A percentile compares a stretch with the other conserved stretches of the same genome.
phyloP scores from a whole-genome alignment of 2,797 vertebrate genomes.

The Acrossocheilus fasciatus region DNA sequence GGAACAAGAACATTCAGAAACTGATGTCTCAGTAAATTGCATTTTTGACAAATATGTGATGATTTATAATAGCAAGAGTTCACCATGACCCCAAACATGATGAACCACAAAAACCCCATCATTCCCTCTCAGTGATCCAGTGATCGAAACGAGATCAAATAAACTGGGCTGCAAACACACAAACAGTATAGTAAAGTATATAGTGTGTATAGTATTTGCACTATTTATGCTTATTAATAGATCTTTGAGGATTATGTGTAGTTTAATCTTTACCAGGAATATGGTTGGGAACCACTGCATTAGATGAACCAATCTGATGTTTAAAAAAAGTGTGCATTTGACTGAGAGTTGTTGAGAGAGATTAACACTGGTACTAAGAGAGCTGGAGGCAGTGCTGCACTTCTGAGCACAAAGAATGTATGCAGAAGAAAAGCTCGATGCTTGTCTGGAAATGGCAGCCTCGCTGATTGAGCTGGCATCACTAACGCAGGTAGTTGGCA shows the following conservation, averaged over 20 bases:
- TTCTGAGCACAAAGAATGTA: background rate
- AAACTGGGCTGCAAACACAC: background rate
- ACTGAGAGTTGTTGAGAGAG: background rate
- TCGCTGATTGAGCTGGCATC: constrained; percentile 2
- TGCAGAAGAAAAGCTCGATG: background rate
- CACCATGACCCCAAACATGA: background rate
- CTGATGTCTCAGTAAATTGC: background rate
- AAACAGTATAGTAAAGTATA: background rate
- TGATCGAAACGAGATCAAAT: background rate
- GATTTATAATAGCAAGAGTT: background rate
- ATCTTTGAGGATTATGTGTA: too few relatives aligned
- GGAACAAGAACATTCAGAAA: background rate
- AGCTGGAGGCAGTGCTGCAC: background rate
- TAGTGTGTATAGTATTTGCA: too few relatives aligned
- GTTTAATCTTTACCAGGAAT: too few relatives aligned
- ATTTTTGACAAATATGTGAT: background rate
- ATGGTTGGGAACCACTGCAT: background rate
- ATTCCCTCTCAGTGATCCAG: background rate
- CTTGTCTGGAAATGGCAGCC: background rate
- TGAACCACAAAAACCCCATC: background rate
- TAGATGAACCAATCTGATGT: background rate
- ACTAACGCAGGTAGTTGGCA: background rate
- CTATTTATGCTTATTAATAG: too few relatives aligned
- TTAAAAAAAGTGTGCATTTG: background rate
- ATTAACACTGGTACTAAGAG: background rate